These are phyloP conservation scores for Adelges cooleyi DNA, from an alignment of 1,140 invertebrate genomes.

Conservation along the genomic window DNA sequence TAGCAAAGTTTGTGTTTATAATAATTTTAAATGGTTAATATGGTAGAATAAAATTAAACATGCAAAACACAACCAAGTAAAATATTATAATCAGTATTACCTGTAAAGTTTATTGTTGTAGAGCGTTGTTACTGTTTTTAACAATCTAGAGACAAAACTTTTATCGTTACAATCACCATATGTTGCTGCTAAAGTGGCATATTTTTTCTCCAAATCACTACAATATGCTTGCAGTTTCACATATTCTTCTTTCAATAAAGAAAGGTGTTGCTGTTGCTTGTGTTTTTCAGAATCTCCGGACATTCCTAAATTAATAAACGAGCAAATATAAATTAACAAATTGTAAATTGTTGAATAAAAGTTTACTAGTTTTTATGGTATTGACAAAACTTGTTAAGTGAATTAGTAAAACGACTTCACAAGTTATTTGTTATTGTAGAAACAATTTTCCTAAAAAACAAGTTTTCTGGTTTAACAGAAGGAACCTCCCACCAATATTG, in stretches of 20 bases:
- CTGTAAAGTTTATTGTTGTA: constrained; percentile 42
- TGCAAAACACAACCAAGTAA: too few relatives aligned
- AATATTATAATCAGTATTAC: constrained; percentile 8
- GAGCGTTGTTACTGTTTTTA: constrained; percentile 65
- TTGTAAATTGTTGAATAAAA: not conserved
- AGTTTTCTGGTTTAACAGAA: too few relatives aligned
- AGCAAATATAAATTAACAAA: not conserved
- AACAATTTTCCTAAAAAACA: too few relatives aligned
- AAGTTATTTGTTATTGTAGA: too few relatives aligned
- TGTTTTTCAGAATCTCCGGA: constrained; percentile 42
- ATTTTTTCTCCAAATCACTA: constrained; percentile 70
- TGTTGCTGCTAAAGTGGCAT: constrained; percentile 57
- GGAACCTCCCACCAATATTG: too few relatives aligned
- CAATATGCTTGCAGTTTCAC: constrained; percentile 74
- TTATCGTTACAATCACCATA: constrained; percentile 46
- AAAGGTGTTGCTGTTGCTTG: constrained; percentile 77
- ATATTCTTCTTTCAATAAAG: constrained; percentile 78
- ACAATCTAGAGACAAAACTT: constrained; percentile 67
- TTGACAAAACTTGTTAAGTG: too few relatives aligned
- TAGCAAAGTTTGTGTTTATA: too few relatives aligned
- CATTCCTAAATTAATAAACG: constrained; percentile 4
- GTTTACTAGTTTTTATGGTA: too few relatives aligned
- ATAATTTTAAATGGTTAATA: too few relatives aligned
- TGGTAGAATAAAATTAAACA: too few relatives aligned
- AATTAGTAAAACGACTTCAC: too few relatives aligned